Conservation (phyloP, 2,113 vertebrate genomes). For the Microtus montanus region DNA sequence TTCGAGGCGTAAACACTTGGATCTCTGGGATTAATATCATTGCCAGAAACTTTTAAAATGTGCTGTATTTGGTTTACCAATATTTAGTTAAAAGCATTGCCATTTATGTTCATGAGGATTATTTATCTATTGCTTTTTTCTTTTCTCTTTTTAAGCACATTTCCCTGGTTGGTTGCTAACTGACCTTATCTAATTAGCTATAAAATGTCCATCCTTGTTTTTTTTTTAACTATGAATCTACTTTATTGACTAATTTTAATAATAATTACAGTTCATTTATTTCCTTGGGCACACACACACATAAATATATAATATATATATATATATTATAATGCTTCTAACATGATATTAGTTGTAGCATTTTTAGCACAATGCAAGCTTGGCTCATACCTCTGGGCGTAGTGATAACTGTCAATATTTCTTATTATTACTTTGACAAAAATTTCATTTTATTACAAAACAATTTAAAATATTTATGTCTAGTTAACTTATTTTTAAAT, state of each 20-base stretch:
- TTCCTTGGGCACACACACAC: neutral
- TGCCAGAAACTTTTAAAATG: neutral
- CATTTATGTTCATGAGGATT: neutral
- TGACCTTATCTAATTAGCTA: neutral
- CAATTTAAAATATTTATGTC: conserved; percentile 8
- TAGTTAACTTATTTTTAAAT: conserved; percentile 58
- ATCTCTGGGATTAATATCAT: neutral
- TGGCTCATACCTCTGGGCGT: neutral
- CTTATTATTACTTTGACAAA: neutral
- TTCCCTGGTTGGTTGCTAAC: neutral
- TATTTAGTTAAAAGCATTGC: neutral
- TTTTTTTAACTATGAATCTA: neutral
- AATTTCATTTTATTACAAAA: conserved; percentile 42
- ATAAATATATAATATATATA: neutral
- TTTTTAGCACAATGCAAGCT: neutral
- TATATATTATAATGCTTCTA: neutral
- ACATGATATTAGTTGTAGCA: neutral
- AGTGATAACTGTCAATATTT: neutral
- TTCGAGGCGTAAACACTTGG: neutral
- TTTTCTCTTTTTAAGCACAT: neutral
- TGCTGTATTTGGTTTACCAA: neutral
- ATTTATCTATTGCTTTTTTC: neutral
- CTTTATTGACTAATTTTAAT: neutral
- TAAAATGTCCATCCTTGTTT: neutral
- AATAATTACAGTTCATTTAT: neutral